A percentile compares a stretch with the other conserved stretches of the same genome.
These are phyloP conservation scores for Callipepla squamata DNA, from an alignment of 2,113 vertebrate genomes.

Conservation along the genomic window DNA sequence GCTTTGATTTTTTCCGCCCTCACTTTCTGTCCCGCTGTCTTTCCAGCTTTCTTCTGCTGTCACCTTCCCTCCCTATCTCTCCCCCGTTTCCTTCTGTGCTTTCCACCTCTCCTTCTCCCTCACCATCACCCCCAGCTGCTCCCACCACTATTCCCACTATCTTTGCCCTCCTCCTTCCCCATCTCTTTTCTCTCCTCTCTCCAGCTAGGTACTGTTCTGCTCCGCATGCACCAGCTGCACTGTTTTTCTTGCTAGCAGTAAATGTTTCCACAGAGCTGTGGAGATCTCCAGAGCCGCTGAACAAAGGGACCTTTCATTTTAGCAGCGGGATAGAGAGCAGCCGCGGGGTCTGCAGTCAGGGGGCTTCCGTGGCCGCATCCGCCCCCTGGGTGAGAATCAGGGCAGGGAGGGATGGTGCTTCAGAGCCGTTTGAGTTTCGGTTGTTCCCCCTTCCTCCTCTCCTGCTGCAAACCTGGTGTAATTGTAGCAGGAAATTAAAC, in stretches of 20 bases:
- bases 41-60: background rate
- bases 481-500: constrained; percentile 66
- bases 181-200: background rate
- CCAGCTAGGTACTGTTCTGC: background rate
- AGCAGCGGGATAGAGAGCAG: background rate
- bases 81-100: background rate
- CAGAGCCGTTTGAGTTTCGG: background rate
- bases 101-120: background rate
- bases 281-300: fast-evolving
- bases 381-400: fast-evolving
- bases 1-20: background rate
- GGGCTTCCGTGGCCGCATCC: background rate
- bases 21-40: fast-evolving
- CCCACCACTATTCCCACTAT: background rate
- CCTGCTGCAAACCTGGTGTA: constrained; percentile 22
- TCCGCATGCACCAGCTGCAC: background rate
- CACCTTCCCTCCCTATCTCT: background rate
- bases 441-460: background rate
- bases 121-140: background rate
- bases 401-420: background rate
- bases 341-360: background rate
- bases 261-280: background rate
- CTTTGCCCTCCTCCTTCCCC: background rate
- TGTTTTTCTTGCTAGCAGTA: background rate
- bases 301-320: constrained; percentile 29